Evolutionary conservation across 2,797 vertebrate genomes (phyloP).

Genomic region (Perodicticus potto): DNA sequence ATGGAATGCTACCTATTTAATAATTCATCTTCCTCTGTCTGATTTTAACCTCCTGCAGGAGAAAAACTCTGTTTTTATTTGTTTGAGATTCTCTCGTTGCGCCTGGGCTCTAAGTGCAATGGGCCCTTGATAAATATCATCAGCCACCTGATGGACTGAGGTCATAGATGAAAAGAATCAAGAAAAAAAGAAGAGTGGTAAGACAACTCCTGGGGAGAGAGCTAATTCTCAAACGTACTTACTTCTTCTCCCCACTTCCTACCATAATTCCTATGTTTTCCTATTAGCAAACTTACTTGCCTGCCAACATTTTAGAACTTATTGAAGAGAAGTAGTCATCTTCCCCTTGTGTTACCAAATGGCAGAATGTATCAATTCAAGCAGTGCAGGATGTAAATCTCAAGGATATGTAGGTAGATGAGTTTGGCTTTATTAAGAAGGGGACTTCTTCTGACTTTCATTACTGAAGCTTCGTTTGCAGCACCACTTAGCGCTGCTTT

Average conservation of each 20-base stretch:
- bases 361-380: slow-evolving; percentile 38
- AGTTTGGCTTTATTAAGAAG: slow-evolving; percentile 15
- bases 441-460: slow-evolving; percentile 27
- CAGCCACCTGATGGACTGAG: neutral
- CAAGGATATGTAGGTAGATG: neutral
- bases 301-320: slow-evolving; percentile 20
- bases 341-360: slow-evolving; percentile 18
- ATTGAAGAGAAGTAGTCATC: slow-evolving; percentile 16
- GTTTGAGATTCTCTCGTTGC: neutral
- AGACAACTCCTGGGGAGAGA: neutral
- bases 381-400: neutral
- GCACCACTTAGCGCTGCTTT: slow-evolving; percentile 19
- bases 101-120: neutral
- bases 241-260: neutral
- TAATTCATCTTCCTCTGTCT: neutral
- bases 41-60: neutral
- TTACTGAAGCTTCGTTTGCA: slow-evolving; percentile 60
- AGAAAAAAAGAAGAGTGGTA: neutral
- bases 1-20: neutral
- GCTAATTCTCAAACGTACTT: neutral
- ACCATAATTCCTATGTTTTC: neutral
- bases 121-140: neutral
- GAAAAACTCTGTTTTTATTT: neutral
- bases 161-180: neutral
- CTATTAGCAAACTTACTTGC: neutral